Base-by-base conservation (phyloP, 2,113 vertebrate species). In the Ophiodon elongatus region DNA sequence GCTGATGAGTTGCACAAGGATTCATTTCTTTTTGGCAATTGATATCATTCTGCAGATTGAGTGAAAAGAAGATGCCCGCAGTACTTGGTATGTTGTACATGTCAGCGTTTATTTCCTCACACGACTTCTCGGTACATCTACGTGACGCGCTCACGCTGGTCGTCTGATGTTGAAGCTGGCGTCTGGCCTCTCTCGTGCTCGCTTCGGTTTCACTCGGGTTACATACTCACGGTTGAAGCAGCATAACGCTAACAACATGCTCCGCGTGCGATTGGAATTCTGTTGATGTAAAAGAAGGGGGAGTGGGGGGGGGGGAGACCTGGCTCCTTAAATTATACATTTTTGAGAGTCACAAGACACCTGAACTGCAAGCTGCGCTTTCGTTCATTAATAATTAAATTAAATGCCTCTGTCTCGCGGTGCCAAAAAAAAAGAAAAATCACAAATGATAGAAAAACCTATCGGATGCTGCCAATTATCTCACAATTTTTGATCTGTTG, bases 401-500 rank as follows among this genome's bases (percentile, higher is more conserved):
- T 0, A 43, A 29, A 60, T 19, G 27, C 23, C 19, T 66, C 29
- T 1, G 45, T 21, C 19, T 10, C 5, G 29, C 39, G 19, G 43
- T 1, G 17, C 6, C 47, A 23, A 45, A 45, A 45, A 39, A 2
- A 45, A 3, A 45, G 15, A 15, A 4, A 14, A 45, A 45, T 45
- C 43, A 15, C 11, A 43, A 43, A 43, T 9, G 11, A 43, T 43
- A 11, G 41, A 43, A 41, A 43, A n/a, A n/a, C n/a, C n/a, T 4
- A 5, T 10, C 0, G 11, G 23, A 27, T 72, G 59, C 59, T 76
- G 39, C n/a, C 57, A 60, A 11, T 45, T 52, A 52, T 77, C 27
- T 81, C 52, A 43, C 60, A n/a, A 23, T 23, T 65, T 70, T 39
- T 29, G 70, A 63, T 62, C 31, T 68, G 35, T 69, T 68, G 62